phyloP scores from a whole-genome alignment of 2,797 vertebrate species.

The Macropus fuliginosus region DNA sequence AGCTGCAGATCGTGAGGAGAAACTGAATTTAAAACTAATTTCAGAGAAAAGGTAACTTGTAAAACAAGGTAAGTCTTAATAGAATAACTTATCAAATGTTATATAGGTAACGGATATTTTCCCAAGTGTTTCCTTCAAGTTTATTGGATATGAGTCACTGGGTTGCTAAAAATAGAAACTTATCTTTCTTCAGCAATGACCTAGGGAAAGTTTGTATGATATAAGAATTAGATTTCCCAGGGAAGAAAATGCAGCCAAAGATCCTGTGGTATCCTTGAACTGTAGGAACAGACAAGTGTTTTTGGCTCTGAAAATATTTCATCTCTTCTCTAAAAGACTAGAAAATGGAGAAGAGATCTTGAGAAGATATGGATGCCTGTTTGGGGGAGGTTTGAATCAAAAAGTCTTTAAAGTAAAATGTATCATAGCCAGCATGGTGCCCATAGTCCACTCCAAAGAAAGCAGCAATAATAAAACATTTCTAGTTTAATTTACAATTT shows the following conservation, averaged over 20 bases:
- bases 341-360: constrained; percentile 55
- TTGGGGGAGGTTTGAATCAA: constrained; percentile 25
- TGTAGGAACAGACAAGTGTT: constrained; percentile 45
- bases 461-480: constrained; percentile 54
- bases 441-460: constrained; percentile 18
- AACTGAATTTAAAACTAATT: constrained; percentile 69
- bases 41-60: not conserved
- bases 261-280: constrained; percentile 21
- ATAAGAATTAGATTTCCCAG: constrained; percentile 22
- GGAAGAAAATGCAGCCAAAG: constrained; percentile 49
- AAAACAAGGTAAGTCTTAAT: constrained; percentile 70
- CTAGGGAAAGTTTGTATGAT: constrained; percentile 41
- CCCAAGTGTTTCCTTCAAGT: constrained; percentile 54
- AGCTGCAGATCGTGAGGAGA: constrained; percentile 42
- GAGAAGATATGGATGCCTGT: constrained; percentile 29
- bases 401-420: constrained; percentile 14
- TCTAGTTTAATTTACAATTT: constrained; percentile 48
- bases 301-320: constrained; percentile 58
- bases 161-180: constrained; percentile 11
- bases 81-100: not conserved
- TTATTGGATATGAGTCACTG: constrained; percentile 25
- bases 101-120: not conserved
- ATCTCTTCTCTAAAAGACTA: constrained; percentile 47
- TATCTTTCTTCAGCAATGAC: constrained; percentile 48
- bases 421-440: constrained; percentile 38